phyloP scores from a whole-genome alignment of 2,113 vertebrate genomes.

The Trochalopteron elliotii region DNA sequence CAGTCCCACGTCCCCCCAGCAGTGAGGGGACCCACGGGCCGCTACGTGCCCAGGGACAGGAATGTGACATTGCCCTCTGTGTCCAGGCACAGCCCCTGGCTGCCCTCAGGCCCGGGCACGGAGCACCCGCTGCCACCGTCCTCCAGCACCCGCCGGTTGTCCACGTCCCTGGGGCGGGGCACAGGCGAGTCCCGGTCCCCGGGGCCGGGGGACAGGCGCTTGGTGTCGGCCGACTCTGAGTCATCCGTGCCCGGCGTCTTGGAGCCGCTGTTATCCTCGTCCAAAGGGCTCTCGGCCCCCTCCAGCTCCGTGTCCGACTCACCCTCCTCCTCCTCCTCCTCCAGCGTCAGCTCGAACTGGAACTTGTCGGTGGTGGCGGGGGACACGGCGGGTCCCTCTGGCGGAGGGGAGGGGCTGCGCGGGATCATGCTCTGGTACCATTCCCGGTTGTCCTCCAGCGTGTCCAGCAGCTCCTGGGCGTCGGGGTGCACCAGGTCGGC shows the following conservation, averaged over 20 bases:
- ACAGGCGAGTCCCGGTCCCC: neutral
- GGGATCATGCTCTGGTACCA: conserved; percentile 96
- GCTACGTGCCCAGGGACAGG: conserved; percentile 57
- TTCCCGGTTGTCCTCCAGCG: conserved; percentile 90
- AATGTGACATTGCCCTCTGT: conserved; percentile 40
- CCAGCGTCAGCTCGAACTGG: conserved; percentile 84
- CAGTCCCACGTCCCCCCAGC: neutral
- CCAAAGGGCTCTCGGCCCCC: conserved; percentile 67
- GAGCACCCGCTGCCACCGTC: neutral
- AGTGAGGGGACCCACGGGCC: accelerated
- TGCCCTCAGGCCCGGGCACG: neutral
- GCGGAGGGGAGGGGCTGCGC: conserved; percentile 77
- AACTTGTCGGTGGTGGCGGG: conserved; percentile 73
- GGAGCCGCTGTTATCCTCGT: conserved; percentile 72
- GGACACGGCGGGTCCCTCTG: neutral
- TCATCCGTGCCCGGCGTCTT: conserved; percentile 55
- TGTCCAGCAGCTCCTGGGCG: conserved; percentile 90
- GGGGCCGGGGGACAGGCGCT: neutral
- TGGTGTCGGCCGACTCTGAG: neutral
- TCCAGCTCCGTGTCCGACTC: conserved; percentile 73
- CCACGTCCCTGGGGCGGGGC: neutral
- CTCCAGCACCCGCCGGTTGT: neutral
- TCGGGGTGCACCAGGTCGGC: conserved; percentile 91
- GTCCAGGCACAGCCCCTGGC: conserved; percentile 32
- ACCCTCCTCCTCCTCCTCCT: conserved; percentile 50